phyloP scores from a whole-genome alignment of 2,797 vertebrate genomes.

The Rhinichthys osculus region DNA sequence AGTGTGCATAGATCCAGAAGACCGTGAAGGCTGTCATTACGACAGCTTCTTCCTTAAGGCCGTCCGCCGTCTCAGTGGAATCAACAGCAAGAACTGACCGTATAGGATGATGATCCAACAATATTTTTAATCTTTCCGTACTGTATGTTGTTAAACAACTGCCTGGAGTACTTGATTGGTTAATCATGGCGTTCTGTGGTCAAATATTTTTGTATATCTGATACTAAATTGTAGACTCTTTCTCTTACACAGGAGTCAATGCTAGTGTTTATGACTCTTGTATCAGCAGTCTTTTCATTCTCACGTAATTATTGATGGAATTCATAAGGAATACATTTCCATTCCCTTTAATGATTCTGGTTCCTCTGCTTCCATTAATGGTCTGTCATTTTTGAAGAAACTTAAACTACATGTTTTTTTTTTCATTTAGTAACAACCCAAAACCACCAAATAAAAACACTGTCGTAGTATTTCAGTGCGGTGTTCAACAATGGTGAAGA shows the following conservation, averaged over 20 bases:
- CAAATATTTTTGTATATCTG: background rate
- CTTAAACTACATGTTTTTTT: background rate
- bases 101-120: background rate
- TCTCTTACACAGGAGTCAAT: background rate
- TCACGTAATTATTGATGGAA: background rate
- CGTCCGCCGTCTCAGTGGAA: background rate
- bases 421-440: too few species aligned
- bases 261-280: background rate
- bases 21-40: too few species aligned
- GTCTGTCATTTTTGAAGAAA: too few species aligned
- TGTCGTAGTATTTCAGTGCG: too few species aligned
- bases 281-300: background rate
- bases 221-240: constrained; percentile 1
- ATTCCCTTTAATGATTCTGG: background rate
- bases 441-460: too few species aligned
- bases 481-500: too few species aligned
- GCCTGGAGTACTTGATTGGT: background rate
- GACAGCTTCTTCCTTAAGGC: background rate
- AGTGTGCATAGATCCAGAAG: too few species aligned
- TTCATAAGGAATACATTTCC: background rate
- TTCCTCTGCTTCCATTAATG: background rate
- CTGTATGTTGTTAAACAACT: background rate
- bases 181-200: background rate
- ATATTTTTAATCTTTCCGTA: background rate
- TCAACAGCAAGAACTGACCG: background rate